Conservation (phyloP, 2,113 vertebrate species). For the Nothocercus julius region DNA sequence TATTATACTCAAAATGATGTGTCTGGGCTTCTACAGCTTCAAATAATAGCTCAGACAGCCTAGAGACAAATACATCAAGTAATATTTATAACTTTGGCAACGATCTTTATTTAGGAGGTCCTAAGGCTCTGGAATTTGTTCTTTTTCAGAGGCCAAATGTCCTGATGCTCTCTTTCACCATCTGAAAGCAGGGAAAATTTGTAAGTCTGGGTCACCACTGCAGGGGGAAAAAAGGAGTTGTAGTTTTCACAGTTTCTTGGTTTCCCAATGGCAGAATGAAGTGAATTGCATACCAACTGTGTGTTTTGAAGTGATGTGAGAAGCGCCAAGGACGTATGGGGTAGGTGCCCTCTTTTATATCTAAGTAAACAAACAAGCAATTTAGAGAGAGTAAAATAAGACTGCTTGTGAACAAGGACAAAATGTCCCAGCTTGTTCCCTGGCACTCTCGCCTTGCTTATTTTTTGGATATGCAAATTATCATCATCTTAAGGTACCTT, state of each 20-base stretch:
- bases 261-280: background rate
- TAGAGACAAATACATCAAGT: background rate
- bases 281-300: background rate
- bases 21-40: background rate
- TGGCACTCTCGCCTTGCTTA: background rate
- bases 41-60: background rate
- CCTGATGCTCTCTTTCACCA: background rate
- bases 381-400: conserved; percentile 25
- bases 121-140: conserved; percentile 39
- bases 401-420: background rate
- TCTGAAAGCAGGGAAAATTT: background rate
- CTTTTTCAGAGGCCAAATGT: background rate
- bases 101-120: conserved; percentile 5
- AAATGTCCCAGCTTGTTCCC: conserved; percentile 16
- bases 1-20: background rate
- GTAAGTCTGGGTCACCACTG: background rate
- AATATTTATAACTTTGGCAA: conserved; percentile 29
- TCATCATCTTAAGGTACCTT: background rate
- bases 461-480: conserved; percentile 8
- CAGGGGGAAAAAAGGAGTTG: background rate
- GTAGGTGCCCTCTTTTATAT: conserved; percentile 52
- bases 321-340: conserved; percentile 1
- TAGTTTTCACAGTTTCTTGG: conserved; percentile 15
- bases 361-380: conserved; percentile 50
- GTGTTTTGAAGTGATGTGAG: background rate